phyloP scores from a whole-genome alignment of 1,140 invertebrate genomes.

The Formica selysi region DNA sequence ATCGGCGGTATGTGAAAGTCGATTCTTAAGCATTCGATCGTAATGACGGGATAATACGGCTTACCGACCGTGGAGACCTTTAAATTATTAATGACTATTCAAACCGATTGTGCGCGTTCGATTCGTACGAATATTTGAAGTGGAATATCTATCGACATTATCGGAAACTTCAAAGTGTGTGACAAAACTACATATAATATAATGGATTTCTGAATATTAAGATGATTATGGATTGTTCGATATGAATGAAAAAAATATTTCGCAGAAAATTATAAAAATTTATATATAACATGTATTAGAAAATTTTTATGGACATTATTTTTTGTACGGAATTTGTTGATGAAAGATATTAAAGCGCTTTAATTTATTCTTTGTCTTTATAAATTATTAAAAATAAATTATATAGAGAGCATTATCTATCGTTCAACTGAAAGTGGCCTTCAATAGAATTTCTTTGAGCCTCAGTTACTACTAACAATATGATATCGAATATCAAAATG shows the following conservation, averaged over 20 bases:
- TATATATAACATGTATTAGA: not conserved
- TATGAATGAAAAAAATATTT: not conserved
- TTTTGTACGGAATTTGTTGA: not conserved
- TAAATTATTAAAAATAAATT: not conserved
- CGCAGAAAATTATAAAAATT: not conserved
- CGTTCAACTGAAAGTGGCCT: not conserved
- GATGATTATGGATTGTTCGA: not conserved
- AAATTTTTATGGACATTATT: not conserved
- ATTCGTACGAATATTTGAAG: conserved; percentile 18
- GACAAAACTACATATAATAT: not conserved
- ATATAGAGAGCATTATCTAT: not conserved
- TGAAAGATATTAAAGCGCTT: not conserved
- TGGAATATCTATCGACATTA: conserved; percentile 9
- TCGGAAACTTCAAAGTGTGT: conserved; percentile 3
- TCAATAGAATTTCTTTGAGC: not conserved
- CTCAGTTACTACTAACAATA: not conserved
- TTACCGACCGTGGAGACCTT: conserved; percentile 43
- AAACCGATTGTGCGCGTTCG: conserved; percentile 2
- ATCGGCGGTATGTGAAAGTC: conserved; percentile 59
- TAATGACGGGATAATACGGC: conserved; percentile 46
- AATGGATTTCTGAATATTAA: not conserved
- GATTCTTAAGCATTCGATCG: conserved; percentile 44
- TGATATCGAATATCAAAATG: not conserved
- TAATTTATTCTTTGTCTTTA: not conserved
- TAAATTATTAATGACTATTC: conserved; percentile 55